Base-by-base conservation (phyloP, 1,140 invertebrate species). In the Acarapis woodi region DNA sequence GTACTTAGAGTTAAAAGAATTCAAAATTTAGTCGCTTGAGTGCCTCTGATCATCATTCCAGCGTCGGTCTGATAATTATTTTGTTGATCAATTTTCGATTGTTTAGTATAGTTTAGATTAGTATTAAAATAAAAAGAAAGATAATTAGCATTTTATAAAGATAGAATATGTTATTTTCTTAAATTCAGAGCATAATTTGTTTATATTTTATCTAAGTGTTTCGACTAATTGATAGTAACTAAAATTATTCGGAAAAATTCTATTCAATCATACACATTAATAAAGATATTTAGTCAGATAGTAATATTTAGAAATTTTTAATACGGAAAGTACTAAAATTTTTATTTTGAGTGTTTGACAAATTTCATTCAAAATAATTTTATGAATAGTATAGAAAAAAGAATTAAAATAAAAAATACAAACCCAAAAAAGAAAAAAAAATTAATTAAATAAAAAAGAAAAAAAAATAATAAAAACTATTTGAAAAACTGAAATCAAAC, bases 11-110 rank as follows among this genome's bases (percentile, higher is more conserved):
- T n/a, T n/a, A n/a, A n/a, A n/a, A n/a, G 25, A 28, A 14, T 32
- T 36, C 19, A 36, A 19, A 36, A 36, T 26, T 36, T 36, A 22
- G 34, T 36, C 23, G 34, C 21, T 16, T 36, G 34, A 24, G 34
- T 36, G 12, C 12, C 34, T 15, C 24, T n/a, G 14, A 24, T 36
- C 34, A 36, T 20, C 34, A 36, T 12, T 12, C 24, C 34, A 36
- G 9, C 24, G 34, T 36, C 34, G 10, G 34, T 22, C 34, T 36
- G 15, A 24, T 14, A 18, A 26, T n/a, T 8, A 26, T 8, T 8
- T 8, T 26, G n/a, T 26, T 6, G 6, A 26, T n/a, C n/a, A 6
- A 26, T 26, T 26, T 26, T 6, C 25, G 25, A 6, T 8, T 26
- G 6, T 26, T 8, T 26, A 6, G 25, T 8, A 26, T 8, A 6